Evolutionary conservation across 2,888 invertebrate genomes (phyloP).

Genomic region (Strigamia maritima): DNA sequence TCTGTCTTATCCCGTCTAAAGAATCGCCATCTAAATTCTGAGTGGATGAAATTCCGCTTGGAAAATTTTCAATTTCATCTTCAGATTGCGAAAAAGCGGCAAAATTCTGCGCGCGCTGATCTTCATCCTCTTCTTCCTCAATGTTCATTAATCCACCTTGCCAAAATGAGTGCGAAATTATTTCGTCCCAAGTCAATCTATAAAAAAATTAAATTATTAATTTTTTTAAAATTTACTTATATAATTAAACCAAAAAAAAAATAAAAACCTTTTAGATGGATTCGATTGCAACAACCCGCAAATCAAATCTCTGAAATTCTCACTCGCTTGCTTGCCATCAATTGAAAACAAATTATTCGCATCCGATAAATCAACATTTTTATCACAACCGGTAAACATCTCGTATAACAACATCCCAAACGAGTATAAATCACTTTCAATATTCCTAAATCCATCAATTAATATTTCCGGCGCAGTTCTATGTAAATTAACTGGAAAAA

Average conservation of each 20-base stretch:
- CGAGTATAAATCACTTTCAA: constrained; percentile 51
- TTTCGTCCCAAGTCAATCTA: constrained; percentile 48
- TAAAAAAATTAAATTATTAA: neutral
- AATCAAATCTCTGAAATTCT: neutral
- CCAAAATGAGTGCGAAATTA: constrained; percentile 52
- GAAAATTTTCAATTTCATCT: too few relatives aligned
- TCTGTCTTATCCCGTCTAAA: too few relatives aligned
- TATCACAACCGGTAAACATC: constrained; percentile 51
- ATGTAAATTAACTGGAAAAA: neutral
- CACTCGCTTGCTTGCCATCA: neutral
- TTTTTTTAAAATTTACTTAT: neutral
- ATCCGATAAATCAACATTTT: neutral
- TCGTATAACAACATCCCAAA: constrained; percentile 52
- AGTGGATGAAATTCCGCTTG: too few relatives aligned
- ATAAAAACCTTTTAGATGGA: neutral
- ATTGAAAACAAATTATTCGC: neutral
- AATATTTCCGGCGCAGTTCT: constrained; percentile 50
- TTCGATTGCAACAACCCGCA: neutral
- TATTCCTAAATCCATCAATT: constrained; percentile 45
- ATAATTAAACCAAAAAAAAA: neutral
- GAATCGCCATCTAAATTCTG: too few relatives aligned
- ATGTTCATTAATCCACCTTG: constrained; percentile 48
- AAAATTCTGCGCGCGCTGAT: neutral
- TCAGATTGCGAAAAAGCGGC: too few relatives aligned
- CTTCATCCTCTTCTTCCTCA: neutral